phyloP scores from a whole-genome alignment of 2,797 vertebrate species.

The Pangasius larnaudii region DNA sequence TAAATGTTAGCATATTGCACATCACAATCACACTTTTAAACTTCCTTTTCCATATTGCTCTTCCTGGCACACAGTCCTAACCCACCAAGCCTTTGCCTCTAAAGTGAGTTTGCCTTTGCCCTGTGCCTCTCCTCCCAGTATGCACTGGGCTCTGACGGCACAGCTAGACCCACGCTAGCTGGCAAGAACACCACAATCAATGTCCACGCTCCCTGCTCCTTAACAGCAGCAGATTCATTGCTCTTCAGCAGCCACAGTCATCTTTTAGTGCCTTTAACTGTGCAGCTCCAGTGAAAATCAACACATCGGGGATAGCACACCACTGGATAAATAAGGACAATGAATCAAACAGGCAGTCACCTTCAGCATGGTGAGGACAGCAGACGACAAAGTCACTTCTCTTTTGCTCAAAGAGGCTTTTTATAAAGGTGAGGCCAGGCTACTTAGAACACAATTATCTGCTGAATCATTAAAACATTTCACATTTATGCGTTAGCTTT shows the following conservation, averaged over 20 bases:
- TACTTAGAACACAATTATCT: constrained; percentile 9
- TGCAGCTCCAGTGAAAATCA: constrained; percentile 50
- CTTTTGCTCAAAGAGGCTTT: constrained; percentile 21
- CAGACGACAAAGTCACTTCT: constrained; percentile 7
- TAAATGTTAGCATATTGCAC: not conserved
- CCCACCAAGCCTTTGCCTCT: not conserved
- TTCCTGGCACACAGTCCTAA: not conserved
- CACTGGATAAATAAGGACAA: constrained; percentile 39
- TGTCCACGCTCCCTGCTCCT: constrained; percentile 32
- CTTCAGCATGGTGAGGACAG: constrained; percentile 40
- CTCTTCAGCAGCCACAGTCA: constrained; percentile 39
- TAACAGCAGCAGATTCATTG: constrained; percentile 49
- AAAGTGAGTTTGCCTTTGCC: not conserved
- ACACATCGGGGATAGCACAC: constrained; percentile 18
- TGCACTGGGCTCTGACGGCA: constrained; percentile 20
- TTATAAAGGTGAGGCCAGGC: not conserved
- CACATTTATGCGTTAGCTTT: constrained; percentile 13
- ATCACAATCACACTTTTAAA: not conserved
- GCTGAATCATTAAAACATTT: constrained; percentile 15
- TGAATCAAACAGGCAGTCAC: constrained; percentile 38
- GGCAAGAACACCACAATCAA: constrained; percentile 41
- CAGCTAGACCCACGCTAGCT: constrained; percentile 5
- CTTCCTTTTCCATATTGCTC: not conserved
- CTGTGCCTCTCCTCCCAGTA: not conserved
- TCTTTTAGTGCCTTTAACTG: constrained; percentile 47